Evolutionary conservation across 2,888 invertebrate genomes (phyloP).

Genomic region (Pandemis cinnamomeana): DNA sequence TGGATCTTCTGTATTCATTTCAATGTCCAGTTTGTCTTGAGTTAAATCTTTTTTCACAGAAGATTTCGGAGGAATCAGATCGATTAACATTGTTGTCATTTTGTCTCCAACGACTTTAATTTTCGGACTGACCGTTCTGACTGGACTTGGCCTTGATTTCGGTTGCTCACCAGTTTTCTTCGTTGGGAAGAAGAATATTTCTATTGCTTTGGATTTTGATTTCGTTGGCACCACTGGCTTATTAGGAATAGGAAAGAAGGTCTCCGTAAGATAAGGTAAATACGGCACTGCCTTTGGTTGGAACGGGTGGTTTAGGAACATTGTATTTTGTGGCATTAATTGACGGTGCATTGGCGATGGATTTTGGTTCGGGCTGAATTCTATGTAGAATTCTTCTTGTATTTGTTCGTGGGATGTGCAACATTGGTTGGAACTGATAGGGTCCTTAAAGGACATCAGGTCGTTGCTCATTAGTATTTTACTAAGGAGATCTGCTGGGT

Average conservation of each 20-base stretch:
- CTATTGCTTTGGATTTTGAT: constrained; percentile 63
- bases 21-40: constrained; percentile 50
- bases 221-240: constrained; percentile 46
- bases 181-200: constrained; percentile 71
- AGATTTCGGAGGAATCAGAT: constrained; percentile 49
- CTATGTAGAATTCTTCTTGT: constrained; percentile 66
- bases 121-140: constrained; percentile 49
- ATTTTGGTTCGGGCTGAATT: constrained; percentile 58
- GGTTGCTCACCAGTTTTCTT: constrained; percentile 51
- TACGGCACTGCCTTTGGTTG: constrained; percentile 46
- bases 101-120: constrained; percentile 69
- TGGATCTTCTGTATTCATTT: constrained; percentile 45
- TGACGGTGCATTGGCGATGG: constrained; percentile 38
- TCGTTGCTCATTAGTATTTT: constrained; percentile 67
- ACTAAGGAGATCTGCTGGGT: constrained; percentile 63
- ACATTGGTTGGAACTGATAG: constrained; percentile 60
- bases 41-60: constrained; percentile 64
- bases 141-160: constrained; percentile 48
- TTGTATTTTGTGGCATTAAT: constrained; percentile 15
- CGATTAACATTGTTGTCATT: constrained; percentile 47
- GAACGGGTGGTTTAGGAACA: neutral
- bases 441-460: constrained; percentile 60
- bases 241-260: constrained; percentile 50
- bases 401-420: constrained; percentile 71
- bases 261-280: constrained; percentile 58